Conservation (phyloP, 2,797 vertebrate species). For the Pangasius macronema region DNA sequence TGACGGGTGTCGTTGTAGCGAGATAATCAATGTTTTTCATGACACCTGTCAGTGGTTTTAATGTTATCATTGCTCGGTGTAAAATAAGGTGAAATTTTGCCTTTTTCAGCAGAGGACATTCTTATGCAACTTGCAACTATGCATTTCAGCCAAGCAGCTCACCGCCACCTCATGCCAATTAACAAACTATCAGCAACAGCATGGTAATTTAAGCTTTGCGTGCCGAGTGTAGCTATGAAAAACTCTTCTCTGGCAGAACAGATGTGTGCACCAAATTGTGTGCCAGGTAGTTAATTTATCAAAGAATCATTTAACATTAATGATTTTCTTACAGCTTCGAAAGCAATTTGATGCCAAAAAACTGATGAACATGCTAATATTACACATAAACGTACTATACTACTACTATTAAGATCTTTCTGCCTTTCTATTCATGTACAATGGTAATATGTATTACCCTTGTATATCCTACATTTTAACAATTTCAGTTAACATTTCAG, state of each 20-base stretch:
- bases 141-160: not conserved
- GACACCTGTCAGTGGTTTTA: no score
- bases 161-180: not conserved
- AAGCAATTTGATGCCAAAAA: not conserved
- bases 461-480: not conserved
- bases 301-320: slow-evolving; percentile 16
- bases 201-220: not conserved
- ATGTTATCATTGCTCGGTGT: no score
- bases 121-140: not conserved
- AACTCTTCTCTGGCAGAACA: slow-evolving; percentile 1
- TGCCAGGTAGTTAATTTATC: slow-evolving; percentile 4
- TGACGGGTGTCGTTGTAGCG: no score
- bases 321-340: slow-evolving; percentile 3
- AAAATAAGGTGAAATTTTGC: not conserved
- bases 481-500: not conserved
- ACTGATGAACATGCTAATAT: not conserved
- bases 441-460: not conserved
- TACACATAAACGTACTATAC: not conserved
- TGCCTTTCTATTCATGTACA: not conserved
- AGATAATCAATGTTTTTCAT: no score
- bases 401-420: not conserved
- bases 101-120: not conserved
- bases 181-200: not conserved
- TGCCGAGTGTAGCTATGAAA: not conserved
- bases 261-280: not conserved